These are phyloP conservation scores for Archocentrus centrarchus DNA, from an alignment of 2,113 vertebrate species.

Conservation along the genomic window DNA sequence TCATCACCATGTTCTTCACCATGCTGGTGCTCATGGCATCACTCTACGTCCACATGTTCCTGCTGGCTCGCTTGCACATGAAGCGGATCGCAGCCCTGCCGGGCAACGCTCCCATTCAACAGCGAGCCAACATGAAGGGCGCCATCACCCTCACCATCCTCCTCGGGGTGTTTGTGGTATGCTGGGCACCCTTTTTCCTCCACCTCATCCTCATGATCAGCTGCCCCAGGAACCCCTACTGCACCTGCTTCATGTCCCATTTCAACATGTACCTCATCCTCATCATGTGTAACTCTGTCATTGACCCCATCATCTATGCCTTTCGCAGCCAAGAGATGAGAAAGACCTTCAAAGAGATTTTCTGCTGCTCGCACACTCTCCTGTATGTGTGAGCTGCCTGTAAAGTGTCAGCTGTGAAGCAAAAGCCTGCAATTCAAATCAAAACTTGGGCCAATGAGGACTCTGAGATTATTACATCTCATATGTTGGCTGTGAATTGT, in stretches of 20 bases:
- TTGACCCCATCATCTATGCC: slow-evolving; percentile 95
- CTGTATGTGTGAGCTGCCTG: slow-evolving; percentile 83
- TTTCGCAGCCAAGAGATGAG: slow-evolving; percentile 95
- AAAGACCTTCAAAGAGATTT: slow-evolving; percentile 95
- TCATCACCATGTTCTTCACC: slow-evolving; percentile 94
- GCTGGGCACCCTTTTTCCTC: slow-evolving; percentile 96
- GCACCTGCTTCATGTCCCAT: slow-evolving; percentile 97
- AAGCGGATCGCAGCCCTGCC: slow-evolving; percentile 92
- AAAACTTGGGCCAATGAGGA: neutral
- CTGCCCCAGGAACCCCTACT: slow-evolving; percentile 94
- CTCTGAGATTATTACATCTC: neutral
- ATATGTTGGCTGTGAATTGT: slow-evolving; percentile 19
- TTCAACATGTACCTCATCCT: slow-evolving; percentile 97
- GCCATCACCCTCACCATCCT: slow-evolving; percentile 94
- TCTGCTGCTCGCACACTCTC: slow-evolving; percentile 86
- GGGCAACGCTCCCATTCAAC: slow-evolving; percentile 84
- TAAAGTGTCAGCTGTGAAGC: slow-evolving; percentile 61
- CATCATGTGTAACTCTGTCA: slow-evolving; percentile 97
- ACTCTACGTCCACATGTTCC: slow-evolving; percentile 96
- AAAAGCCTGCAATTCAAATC: neutral
- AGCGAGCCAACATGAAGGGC: slow-evolving; percentile 94
- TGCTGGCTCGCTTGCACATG: slow-evolving; percentile 92
- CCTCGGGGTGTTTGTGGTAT: slow-evolving; percentile 94
- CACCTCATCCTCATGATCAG: slow-evolving; percentile 94
- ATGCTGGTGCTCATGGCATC: slow-evolving; percentile 97